Percentiles rank a stretch among this genome's conserved stretches.
These are phyloP conservation scores for Osmoderma eremita DNA, from an alignment of 2,888 invertebrate genomes.

Conservation along the genomic window DNA sequence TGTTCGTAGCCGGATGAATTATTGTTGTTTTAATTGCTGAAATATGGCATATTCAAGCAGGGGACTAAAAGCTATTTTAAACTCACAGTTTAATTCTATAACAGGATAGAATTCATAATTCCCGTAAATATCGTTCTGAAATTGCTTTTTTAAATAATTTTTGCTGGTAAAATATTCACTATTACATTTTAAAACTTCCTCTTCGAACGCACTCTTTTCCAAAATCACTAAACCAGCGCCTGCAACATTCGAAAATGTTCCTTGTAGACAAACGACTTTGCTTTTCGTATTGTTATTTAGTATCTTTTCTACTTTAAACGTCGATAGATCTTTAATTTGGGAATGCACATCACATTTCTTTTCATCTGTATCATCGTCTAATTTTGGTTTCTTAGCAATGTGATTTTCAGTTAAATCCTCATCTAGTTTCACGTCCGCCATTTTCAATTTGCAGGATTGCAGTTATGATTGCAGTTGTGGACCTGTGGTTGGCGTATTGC, in stretches of 20 bases:
- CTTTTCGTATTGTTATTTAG: constrained; percentile 77
- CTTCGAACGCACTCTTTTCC: constrained; percentile 84
- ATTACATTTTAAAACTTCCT: constrained; percentile 67
- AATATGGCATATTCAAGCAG: constrained; percentile 51
- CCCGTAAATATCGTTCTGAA: constrained; percentile 87
- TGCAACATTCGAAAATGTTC: constrained; percentile 72
- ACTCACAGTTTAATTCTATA: constrained; percentile 69
- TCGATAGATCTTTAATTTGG: constrained; percentile 67
- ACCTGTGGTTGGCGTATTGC: no score
- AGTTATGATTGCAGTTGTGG: no score
- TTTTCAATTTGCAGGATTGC: not conserved
- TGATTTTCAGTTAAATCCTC: not conserved
- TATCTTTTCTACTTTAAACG: constrained; percentile 74
- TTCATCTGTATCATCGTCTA: constrained; percentile 35
- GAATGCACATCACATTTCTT: constrained; percentile 54
- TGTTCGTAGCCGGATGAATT: constrained; percentile 92
- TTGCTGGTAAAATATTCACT: constrained; percentile 71
- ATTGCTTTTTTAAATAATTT: constrained; percentile 70
- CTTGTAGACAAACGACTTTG: constrained; percentile 78
- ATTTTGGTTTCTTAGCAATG: constrained; percentile 29
- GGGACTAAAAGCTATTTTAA: constrained; percentile 7
- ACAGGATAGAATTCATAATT: constrained; percentile 77
- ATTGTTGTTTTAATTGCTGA: constrained; percentile 87
- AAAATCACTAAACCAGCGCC: constrained; percentile 78
- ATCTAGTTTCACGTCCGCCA: constrained; percentile 15